Conservation (phyloP, 2,888 invertebrate genomes). For the Cephalotes varians region DNA sequence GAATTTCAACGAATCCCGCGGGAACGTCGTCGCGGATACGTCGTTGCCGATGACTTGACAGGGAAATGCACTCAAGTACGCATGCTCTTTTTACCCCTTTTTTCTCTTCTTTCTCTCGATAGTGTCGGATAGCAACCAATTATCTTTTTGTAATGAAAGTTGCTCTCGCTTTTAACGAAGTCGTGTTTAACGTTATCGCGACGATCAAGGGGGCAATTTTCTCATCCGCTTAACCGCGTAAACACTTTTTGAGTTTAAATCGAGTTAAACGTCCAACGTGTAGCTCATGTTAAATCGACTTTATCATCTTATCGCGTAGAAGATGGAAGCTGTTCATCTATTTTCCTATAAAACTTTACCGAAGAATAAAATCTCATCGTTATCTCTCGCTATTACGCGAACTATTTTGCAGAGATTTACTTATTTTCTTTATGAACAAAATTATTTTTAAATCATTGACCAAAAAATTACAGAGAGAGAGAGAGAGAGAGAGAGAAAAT, state of each 20-base stretch:
- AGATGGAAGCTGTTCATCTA: neutral
- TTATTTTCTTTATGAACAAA: neutral
- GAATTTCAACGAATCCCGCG: conserved; percentile 72
- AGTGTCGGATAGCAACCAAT: conserved; percentile 14
- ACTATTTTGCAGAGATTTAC: neutral
- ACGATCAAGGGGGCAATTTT: conserved; percentile 23
- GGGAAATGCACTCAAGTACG: conserved; percentile 47
- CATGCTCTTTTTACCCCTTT: no score
- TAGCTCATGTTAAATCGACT: conserved; percentile 39
- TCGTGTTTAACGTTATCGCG: conserved; percentile 41
- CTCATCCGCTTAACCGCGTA: conserved; percentile 38
- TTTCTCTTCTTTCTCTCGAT: neutral
- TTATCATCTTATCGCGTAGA: conserved; percentile 21
- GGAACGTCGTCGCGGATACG: conserved; percentile 56
- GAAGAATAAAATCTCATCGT: conserved; percentile 15
- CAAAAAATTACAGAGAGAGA: neutral
- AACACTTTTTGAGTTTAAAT: conserved; percentile 47
- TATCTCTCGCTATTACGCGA: neutral
- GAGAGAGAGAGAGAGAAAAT: neutral
- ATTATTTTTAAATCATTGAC: neutral
- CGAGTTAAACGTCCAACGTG: conserved; percentile 24
- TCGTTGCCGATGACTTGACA: conserved; percentile 44
- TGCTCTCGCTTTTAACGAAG: conserved; percentile 33
- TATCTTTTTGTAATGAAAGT: conserved; percentile 31
- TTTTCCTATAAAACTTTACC: neutral